Evolutionary conservation across 2,113 vertebrate genomes (phyloP).

Genomic region (Alosa alosa): DNA sequence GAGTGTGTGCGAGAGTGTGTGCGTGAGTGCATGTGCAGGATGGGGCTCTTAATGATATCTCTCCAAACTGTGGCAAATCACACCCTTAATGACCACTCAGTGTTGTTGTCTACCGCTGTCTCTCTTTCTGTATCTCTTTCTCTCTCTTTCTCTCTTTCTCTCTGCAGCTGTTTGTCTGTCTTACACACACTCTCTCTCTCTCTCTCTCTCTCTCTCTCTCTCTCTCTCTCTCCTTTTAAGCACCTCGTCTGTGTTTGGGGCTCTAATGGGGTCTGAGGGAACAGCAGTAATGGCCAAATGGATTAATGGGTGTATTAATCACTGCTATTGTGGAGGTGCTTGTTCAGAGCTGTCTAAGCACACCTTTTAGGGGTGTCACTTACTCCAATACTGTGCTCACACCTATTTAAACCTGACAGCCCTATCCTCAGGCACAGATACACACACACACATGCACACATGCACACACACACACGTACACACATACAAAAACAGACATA

Average conservation of each 20-base stretch:
- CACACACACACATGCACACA: background rate
- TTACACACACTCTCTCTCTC: background rate
- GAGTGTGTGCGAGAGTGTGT: background rate
- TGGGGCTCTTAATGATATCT: background rate
- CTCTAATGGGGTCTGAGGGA: conserved; percentile 31
- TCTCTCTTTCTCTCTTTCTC: background rate
- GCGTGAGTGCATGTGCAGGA: background rate
- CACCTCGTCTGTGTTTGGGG: background rate
- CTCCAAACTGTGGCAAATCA: background rate
- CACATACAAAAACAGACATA: background rate
- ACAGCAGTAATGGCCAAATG: conserved; percentile 41
- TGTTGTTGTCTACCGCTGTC: background rate
- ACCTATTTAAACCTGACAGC: background rate
- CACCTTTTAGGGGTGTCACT: conserved; percentile 39
- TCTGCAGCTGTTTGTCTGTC: background rate
- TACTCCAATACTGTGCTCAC: conserved; percentile 13
- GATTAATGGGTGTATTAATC: conserved; percentile 41
- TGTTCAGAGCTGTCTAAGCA: conserved; percentile 18
- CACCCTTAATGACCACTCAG: background rate
- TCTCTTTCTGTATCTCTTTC: background rate
- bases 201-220: background rate
- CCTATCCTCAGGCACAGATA: background rate
- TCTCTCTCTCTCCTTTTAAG: background rate
- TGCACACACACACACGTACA: background rate
- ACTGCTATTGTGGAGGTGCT: conserved; percentile 19